These are phyloP conservation scores for Brachypteracias leptosomus DNA, from an alignment of 2,113 vertebrate genomes.

Conservation along the genomic window DNA sequence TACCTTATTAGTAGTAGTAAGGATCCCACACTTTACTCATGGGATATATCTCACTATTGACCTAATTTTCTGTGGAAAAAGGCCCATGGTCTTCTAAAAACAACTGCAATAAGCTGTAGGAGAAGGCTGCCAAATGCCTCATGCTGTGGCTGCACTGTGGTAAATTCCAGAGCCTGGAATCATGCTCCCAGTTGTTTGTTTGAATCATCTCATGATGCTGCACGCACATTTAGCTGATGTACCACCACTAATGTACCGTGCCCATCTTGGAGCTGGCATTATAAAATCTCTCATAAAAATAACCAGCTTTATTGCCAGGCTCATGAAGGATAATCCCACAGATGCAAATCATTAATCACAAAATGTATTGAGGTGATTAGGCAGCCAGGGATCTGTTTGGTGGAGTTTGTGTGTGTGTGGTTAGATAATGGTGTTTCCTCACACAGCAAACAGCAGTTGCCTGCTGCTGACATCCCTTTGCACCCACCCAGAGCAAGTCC, in stretches of 20 bases:
- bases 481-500: not conserved
- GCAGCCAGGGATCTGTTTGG: not conserved
- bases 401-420: not conserved
- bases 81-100: not conserved
- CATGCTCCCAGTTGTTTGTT: slow-evolving; percentile 41
- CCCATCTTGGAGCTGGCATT: slow-evolving; percentile 6
- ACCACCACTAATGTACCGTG: slow-evolving; percentile 25
- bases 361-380: not conserved
- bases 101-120: not conserved
- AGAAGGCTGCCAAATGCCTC: slow-evolving; percentile 18
- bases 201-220: not conserved
- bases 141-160: not conserved
- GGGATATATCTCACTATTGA: not conserved
- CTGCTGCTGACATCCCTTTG: not conserved
- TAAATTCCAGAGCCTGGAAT: slow-evolving; percentile 6
- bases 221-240: slow-evolving; percentile 30
- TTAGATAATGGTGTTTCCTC: not conserved
- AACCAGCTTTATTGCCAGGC: slow-evolving; percentile 15
- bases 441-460: not conserved
- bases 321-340: slow-evolving; percentile 29
- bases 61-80: not conserved
- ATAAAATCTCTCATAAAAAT: slow-evolving; percentile 18
- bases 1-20: not conserved
- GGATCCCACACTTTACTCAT: not conserved
- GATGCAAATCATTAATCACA: slow-evolving; percentile 44